Base-by-base conservation (phyloP, 1,140 invertebrate species). In the Caenorhabditis remanei region DNA sequence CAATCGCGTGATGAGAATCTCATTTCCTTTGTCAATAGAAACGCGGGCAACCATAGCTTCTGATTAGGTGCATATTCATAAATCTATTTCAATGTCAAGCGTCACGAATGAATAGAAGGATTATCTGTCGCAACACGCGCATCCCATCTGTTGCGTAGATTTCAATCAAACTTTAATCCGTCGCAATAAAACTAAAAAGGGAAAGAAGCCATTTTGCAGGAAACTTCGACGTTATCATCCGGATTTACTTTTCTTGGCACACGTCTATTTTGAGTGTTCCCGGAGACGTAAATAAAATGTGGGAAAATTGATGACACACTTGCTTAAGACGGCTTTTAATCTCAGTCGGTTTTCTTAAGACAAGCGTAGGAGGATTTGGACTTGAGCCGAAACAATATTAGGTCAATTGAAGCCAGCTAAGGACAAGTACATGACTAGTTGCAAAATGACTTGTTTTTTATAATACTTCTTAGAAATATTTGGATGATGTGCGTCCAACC, bases 201-300 rank as follows among this genome's bases (percentile, higher is more conserved):
- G 41, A 46, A 79, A 21, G 46, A 79, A 79, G 71, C 71, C 43
- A 32, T 71, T 71, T 71, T 71, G 65, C 65, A 71, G 19, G 16
- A 11, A 41, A 43, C 65, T 71, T 71, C 40, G 43, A 19, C 40
- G 16, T 43, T 71, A 14, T 41, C 65, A 71, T 16, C 65, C 40
- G 65, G 65, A 71, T 71, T 71, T 71, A 71, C 65, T 71, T 71
- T 71, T 8, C n/a, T 79, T 19, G 46, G 71, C 46, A 50, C 40
- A 50, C 40, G 71, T 48, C 71, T 79, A 79, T 79, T 79, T 79
- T 24, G 19, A 79, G 71, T 50, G 71, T 79, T 79, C 46, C n/a
- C 19, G n/a, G 43, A 75, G 71, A 50, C 71, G 46, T 11, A 79
- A 79, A 79, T 79, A 79, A n/a, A 48, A 11, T 50, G 46, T 79